Evolutionary conservation across 2,888 invertebrate species (phyloP).

Genomic region (Leucophenga montana): DNA sequence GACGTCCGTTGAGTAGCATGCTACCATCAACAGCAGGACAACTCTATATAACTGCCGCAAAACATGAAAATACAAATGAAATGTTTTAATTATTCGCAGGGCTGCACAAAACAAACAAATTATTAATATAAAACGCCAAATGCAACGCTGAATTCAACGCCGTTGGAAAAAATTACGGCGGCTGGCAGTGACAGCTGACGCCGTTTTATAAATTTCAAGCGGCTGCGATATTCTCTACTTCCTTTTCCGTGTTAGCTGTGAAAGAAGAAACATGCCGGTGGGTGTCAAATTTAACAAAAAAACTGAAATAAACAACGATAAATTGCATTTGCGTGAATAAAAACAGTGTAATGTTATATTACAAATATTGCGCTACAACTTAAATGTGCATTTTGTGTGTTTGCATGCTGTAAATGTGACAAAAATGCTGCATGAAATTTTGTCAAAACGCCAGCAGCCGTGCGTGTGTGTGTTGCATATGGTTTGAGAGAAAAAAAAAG

Average conservation of each 20-base stretch:
- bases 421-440: constrained; percentile 29
- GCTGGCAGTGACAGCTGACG: neutral
- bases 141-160: neutral
- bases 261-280: constrained; percentile 74
- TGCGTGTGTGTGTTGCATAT: constrained; percentile 2
- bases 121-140: too few relatives aligned
- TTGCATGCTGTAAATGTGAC: neutral
- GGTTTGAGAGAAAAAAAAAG: neutral
- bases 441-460: neutral
- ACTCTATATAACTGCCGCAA: too few relatives aligned
- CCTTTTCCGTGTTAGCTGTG: constrained; percentile 73
- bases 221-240: constrained; percentile 61
- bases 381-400: constrained; percentile 31
- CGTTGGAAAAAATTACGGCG: neutral
- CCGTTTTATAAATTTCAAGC: neutral
- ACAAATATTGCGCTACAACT: constrained; percentile 28
- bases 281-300: constrained; percentile 65
- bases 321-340: constrained; percentile 37
- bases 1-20: too few relatives aligned
- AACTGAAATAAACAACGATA: constrained; percentile 48
- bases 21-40: too few relatives aligned
- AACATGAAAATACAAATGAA: too few relatives aligned
- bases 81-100: too few relatives aligned
- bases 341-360: constrained; percentile 25
- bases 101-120: too few relatives aligned